phyloP scores from a whole-genome alignment of 2,797 vertebrate species.

The Ambastaia sidthimunki region DNA sequence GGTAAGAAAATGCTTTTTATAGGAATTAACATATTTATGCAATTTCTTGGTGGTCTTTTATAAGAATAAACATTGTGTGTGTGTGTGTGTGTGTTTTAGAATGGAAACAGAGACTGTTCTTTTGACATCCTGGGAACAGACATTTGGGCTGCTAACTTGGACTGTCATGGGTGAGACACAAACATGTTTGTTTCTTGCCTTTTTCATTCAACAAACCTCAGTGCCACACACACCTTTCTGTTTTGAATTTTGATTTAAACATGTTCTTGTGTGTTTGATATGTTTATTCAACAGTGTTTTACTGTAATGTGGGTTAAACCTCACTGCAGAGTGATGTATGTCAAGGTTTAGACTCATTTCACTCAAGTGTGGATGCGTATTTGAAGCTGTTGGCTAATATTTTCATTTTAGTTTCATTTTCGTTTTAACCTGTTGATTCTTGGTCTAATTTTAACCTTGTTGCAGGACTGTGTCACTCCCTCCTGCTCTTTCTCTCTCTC shows the following conservation, averaged over 20 bases:
- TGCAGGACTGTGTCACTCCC: neutral
- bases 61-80: neutral
- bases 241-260: too few relatives aligned
- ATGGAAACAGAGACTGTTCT: slow-evolving; percentile 89
- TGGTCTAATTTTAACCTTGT: slow-evolving; percentile 19
- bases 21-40: too few relatives aligned
- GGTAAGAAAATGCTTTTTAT: slow-evolving; percentile 62
- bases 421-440: slow-evolving; percentile 6
- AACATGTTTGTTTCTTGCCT: neutral
- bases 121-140: slow-evolving; percentile 95
- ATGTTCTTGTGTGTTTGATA: too few relatives aligned
- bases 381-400: neutral
- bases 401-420: neutral
- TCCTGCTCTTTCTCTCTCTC: slow-evolving; percentile 9
- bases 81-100: slow-evolving; percentile 74
- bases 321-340: too few relatives aligned
- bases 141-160: slow-evolving; percentile 98
- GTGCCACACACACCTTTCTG: too few relatives aligned
- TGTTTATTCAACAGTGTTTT: too few relatives aligned
- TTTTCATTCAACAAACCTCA: too few relatives aligned
- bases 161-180: slow-evolving; percentile 85
- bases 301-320: too few relatives aligned
- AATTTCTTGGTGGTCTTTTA: neutral
- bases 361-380: neutral
- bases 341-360: too few relatives aligned